Base-by-base conservation (phyloP, 2,888 invertebrate genomes). In the Philopedon plagiatum region DNA sequence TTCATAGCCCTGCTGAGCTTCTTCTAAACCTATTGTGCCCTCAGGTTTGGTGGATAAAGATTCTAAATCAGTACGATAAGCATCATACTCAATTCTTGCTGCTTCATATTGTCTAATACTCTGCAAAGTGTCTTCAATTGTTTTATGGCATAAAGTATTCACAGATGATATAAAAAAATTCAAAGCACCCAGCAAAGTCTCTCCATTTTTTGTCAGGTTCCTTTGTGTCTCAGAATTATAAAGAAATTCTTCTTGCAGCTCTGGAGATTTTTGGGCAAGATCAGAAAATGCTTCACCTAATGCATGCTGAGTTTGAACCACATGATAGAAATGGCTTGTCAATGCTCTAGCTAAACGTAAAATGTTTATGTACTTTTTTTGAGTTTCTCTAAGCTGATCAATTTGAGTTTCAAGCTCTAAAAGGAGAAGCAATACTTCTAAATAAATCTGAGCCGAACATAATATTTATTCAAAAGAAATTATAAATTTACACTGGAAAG, bases 131-230 rank as follows among this genome's bases (percentile, higher is more conserved):
- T 99, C 99, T 85, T 98, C 98, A 85, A 99, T 99, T 46, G 98
- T 99, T 88, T 98, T 98, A 87, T 97, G 94, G 86, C 97, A 96
- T 80, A 99, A 89, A 15, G 99, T 99, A 86, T 95, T 94, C 63
- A 99, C 94, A 26, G 97, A 95, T 58, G 95, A 97, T 81, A 95
- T 95, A 88, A 99, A 99, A 88, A 97, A 98, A 85, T 97, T 96
- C 80, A 99, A 90, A 76, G 98, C 98, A 74, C 94, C 94, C 80
- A 98, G 86, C 77, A 99, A 87, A 66, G 95, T 92, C 86, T 98
- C 98, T 5, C 98, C 98, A 86, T 98, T 98, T 86, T 96, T 95
- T 23, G 93, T 93, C 73, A 99, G 88, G 80, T 95, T 94, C 80
- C 96, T 91, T 88, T 99, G 98, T 65, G 97, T 97, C 87, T 98